Evolutionary conservation across 2,888 invertebrate genomes (phyloP).

Genomic region (Drosophila eohydei): DNA sequence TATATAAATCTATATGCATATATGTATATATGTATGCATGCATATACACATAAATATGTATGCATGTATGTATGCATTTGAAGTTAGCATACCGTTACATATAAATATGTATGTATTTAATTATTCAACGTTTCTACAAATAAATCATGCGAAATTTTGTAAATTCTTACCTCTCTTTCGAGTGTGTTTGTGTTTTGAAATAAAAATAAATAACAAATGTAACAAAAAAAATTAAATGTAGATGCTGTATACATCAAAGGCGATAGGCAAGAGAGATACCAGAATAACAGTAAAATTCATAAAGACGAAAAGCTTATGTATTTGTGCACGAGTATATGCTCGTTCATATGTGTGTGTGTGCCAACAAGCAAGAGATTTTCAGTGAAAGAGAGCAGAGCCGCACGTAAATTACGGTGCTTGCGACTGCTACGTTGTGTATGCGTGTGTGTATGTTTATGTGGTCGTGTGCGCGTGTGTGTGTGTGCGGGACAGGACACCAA

Average conservation of each 20-base stretch:
- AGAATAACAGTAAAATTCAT: conserved; percentile 72
- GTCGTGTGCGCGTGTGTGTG: conserved; percentile 27
- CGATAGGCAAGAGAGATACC: conserved; percentile 27
- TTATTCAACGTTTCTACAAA: conserved; percentile 36
- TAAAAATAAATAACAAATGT: conserved; percentile 27
- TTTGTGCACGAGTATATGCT: conserved; percentile 32
- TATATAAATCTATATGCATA: conserved; percentile 2
- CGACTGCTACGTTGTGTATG: conserved; percentile 24
- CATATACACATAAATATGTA: not conserved
- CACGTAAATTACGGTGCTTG: conserved; percentile 68
- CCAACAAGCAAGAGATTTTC: conserved; percentile 71
- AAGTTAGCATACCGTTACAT: not conserved
- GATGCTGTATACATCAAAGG: conserved; percentile 36
- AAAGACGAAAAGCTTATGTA: conserved; percentile 60
- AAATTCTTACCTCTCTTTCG: not conserved
- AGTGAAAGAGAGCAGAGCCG: conserved; percentile 62
- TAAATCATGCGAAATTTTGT: conserved; percentile 29
- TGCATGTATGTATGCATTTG: not conserved
- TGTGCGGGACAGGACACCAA: conserved; percentile 61
- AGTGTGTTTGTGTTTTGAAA: conserved; percentile 8
- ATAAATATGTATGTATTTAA: conserved; percentile 1
- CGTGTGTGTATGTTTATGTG: conserved; percentile 12
- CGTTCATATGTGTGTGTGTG: conserved; percentile 38
- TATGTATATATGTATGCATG: not conserved
- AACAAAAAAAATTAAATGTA: conserved; percentile 38